phyloP scores from a whole-genome alignment of 2,113 vertebrate genomes.

The Gobiocypris rarus region DNA sequence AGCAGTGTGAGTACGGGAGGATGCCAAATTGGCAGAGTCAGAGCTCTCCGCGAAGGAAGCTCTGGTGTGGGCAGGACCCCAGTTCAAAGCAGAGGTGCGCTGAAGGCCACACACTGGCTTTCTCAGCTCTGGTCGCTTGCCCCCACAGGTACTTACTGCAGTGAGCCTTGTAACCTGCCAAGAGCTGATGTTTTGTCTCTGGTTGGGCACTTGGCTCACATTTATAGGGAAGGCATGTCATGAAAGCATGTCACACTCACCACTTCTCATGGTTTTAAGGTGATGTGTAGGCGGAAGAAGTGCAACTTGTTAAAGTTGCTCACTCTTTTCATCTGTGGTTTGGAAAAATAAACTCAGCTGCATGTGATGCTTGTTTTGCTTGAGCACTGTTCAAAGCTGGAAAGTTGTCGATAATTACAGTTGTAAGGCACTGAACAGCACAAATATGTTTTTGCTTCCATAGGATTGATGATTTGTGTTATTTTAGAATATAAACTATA shows the following conservation, averaged over 20 bases:
- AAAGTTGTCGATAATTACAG: slow-evolving; percentile 8
- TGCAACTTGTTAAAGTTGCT: not conserved
- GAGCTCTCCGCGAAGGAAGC: slow-evolving; percentile 28
- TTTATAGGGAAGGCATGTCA: slow-evolving; percentile 22
- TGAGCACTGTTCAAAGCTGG: slow-evolving; percentile 17
- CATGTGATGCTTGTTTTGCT: not conserved
- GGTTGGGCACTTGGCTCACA: not conserved
- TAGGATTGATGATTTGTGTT: not conserved
- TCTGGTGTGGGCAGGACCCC: not conserved
- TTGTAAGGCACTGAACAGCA: not conserved
- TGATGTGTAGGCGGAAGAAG: slow-evolving; percentile 15
- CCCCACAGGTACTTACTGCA: slow-evolving; percentile 24
- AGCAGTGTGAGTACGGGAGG: slow-evolving; percentile 11
- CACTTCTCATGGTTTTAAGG: slow-evolving; percentile 8
- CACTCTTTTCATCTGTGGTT: slow-evolving; percentile 21
- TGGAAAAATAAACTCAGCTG: slow-evolving; percentile 39
- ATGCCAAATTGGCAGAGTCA: slow-evolving; percentile 49
- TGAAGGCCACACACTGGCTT: not conserved
- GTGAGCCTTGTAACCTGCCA: slow-evolving; percentile 9
- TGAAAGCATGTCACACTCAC: slow-evolving; percentile 22
- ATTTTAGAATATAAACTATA: not conserved
- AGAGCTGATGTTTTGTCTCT: slow-evolving; percentile 24
- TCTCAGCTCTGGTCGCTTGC: not conserved
- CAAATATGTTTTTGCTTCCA: not conserved
- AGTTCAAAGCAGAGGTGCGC: slow-evolving; percentile 19